Evolutionary conservation across 2,797 vertebrate genomes (phyloP).

Genomic region (Periparus ater): DNA sequence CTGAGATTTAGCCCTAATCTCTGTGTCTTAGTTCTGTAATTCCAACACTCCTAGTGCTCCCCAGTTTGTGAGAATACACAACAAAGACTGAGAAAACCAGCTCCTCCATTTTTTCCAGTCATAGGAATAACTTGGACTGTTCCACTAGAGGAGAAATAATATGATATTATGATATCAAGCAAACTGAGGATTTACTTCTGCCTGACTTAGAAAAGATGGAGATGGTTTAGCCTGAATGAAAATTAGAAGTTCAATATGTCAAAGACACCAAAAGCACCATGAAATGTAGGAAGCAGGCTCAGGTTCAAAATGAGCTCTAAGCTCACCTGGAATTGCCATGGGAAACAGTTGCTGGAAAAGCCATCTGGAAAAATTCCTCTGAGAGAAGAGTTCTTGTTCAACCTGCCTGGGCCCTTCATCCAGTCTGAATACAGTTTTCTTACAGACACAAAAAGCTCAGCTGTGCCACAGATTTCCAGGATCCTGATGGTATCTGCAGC

Average conservation of each 20-base stretch:
- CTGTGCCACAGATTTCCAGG: background rate
- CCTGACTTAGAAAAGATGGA: background rate
- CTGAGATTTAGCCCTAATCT: background rate
- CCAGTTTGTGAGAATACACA: background rate
- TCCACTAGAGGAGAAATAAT: background rate
- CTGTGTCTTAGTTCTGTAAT: background rate
- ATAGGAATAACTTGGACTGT: background rate
- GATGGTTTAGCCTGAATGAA: background rate
- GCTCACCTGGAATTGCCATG: background rate
- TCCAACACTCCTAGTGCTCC: background rate
- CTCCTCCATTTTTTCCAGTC: fast-evolving
- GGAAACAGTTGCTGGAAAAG: background rate
- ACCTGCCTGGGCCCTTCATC: fast-evolving
- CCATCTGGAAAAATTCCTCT: background rate
- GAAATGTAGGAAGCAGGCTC: background rate
- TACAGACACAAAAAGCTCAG: background rate
- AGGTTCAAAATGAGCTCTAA: background rate
- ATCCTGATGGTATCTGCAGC: background rate
- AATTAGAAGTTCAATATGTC: background rate
- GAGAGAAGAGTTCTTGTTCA: background rate
- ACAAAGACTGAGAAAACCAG: background rate
- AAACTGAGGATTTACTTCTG: background rate
- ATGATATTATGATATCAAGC: background rate
- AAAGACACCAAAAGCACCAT: background rate
- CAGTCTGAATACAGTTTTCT: background rate